Evolutionary conservation across 2,888 invertebrate genomes (phyloP).

Genomic region (Hedya salicella): DNA sequence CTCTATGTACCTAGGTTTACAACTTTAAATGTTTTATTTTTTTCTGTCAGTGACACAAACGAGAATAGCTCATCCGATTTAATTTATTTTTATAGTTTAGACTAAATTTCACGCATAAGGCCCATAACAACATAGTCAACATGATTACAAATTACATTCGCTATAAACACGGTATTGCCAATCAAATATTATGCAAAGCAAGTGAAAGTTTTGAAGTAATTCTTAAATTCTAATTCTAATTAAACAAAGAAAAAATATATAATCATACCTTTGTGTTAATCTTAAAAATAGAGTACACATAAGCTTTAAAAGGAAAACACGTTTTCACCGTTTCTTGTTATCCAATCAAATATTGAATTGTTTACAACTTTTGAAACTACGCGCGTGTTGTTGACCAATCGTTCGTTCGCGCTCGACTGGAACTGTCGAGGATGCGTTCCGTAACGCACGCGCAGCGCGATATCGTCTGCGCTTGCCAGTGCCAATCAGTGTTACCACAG

Average conservation of each 20-base stretch:
- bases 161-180: background rate
- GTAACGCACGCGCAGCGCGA: conserved; percentile 4
- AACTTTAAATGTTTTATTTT: too few species aligned
- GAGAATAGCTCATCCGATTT: too few species aligned
- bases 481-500: conserved; percentile 3
- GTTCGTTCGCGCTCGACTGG: conserved; percentile 20
- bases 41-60: too few species aligned
- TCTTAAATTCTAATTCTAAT: background rate
- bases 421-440: background rate
- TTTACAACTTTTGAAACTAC: conserved; percentile 25
- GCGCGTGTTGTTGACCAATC: conserved; percentile 22
- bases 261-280: conserved; percentile 1
- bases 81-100: too few species aligned
- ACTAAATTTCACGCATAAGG: too few species aligned
- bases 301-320: background rate
- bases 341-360: background rate
- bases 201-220: conserved; percentile 23
- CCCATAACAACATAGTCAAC: too few species aligned
- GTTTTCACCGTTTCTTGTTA: background rate
- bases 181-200: conserved; percentile 22
- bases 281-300: background rate
- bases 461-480: background rate
- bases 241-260: background rate
- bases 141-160: background rate
- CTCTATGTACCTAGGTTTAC: too few species aligned